These are phyloP conservation scores for Melipona quadrifasciata DNA, from an alignment of 1,140 invertebrate genomes.

Conservation along the genomic window DNA sequence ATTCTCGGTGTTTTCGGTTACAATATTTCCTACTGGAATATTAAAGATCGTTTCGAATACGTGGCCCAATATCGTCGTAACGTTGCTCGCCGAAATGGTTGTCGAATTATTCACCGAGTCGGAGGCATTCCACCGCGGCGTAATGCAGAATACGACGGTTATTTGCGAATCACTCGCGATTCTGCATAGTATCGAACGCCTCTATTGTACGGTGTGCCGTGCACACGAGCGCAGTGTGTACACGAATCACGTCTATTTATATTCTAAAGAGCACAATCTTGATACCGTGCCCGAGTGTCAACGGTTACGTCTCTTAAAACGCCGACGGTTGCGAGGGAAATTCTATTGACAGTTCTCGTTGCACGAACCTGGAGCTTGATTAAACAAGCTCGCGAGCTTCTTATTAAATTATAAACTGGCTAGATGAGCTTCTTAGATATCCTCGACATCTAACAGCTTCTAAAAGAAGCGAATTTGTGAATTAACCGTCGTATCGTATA, in stretches of 20 bases:
- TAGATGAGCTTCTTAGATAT: too few relatives aligned
- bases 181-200: constrained; percentile 50
- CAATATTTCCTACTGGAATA: background rate
- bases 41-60: background rate
- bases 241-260: constrained; percentile 48
- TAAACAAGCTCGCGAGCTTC: too few relatives aligned
- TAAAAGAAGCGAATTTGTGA: too few relatives aligned
- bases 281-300: constrained; percentile 31
- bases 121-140: background rate
- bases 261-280: constrained; percentile 39
- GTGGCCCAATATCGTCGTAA: too few relatives aligned
- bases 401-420: too few relatives aligned
- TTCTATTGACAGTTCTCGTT: constrained; percentile 17
- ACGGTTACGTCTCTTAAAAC: constrained; percentile 44
- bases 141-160: constrained; percentile 1
- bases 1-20: background rate
- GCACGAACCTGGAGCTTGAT: too few relatives aligned
- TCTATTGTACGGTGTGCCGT: constrained; percentile 42
- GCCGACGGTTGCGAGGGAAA: background rate
- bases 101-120: constrained; percentile 28
- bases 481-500: too few relatives aligned
- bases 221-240: constrained; percentile 1
- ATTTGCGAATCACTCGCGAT: constrained; percentile 62
- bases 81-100: background rate
- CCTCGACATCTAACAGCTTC: too few relatives aligned